A percentile compares a stretch with the other conserved stretches of the same genome.
Evolutionary conservation across 30 jellyfish, hydroid and myxozoan genomes (phyloP).

Genomic region (Hydra vulgaris): DNA sequence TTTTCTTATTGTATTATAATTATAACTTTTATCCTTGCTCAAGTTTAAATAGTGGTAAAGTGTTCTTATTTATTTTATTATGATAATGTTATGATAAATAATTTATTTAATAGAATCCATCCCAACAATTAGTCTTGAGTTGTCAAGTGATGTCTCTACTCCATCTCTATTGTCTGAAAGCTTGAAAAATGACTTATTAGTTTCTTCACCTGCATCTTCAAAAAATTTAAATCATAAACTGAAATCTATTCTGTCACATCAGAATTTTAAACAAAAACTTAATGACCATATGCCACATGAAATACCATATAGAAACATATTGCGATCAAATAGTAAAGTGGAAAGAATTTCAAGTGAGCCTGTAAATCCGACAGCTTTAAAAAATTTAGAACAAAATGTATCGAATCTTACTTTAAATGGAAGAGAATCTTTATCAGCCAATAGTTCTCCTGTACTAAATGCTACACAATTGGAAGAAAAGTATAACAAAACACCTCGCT

Average conservation of each 20-base stretch:
- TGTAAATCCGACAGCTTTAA: background rate
- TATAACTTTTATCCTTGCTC: no score
- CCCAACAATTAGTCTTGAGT: background rate
- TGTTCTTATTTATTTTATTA: no score
- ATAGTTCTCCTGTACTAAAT: conserved; percentile 17
- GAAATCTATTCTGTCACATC: background rate
- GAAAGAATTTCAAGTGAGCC: background rate
- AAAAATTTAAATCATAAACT: background rate
- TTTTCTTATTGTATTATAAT: no score
- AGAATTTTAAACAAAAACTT: background rate
- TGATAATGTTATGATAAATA: no score
- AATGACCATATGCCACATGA: background rate
- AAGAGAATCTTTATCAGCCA: conserved; percentile 1
- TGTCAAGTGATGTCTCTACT: background rate
- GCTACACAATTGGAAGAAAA: background rate
- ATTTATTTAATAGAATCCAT: background rate
- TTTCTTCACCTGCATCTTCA: background rate
- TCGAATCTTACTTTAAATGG: background rate
- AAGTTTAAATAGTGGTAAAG: no score
- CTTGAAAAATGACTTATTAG: background rate
- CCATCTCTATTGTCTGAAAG: background rate
- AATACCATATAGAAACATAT: background rate
- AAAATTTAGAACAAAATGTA: background rate
- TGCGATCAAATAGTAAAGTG: background rate
- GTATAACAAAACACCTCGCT: conserved; percentile 20